phyloP scores from a whole-genome alignment of 2,797 vertebrate species.

The Catharus ustulatus region DNA sequence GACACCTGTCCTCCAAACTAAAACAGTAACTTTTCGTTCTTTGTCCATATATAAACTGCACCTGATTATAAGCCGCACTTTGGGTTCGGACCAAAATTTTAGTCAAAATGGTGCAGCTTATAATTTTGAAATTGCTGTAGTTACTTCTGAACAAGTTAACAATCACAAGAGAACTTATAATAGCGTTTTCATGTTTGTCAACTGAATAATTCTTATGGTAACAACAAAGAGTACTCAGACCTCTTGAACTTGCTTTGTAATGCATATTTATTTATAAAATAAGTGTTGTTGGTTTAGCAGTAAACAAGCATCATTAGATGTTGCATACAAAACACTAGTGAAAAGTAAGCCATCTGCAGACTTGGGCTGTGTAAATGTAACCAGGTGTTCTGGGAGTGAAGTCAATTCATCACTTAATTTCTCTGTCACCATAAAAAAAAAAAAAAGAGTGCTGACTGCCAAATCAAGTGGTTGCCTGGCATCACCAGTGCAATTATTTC shows the following conservation, averaged over 20 bases:
- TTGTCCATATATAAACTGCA: too few relatives aligned
- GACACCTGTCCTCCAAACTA: too few relatives aligned
- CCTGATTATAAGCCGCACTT: too few relatives aligned
- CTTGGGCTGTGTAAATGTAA: not conserved
- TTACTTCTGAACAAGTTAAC: not conserved
- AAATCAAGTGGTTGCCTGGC: not conserved
- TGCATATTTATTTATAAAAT: not conserved
- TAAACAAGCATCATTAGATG: not conserved
- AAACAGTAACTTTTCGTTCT: too few relatives aligned
- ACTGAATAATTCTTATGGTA: not conserved
- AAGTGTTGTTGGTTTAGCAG: not conserved
- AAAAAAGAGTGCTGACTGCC: not conserved
- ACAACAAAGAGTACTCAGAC: not conserved
- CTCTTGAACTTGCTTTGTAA: not conserved
- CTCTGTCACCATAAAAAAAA: constrained; percentile 1
- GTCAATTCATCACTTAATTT: constrained; percentile 7
- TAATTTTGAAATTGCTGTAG: too few relatives aligned
- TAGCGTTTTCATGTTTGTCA: not conserved
- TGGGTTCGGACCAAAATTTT: too few relatives aligned
- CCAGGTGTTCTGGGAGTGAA: not conserved
- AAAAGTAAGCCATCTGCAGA: not conserved
- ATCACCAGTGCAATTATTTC: not conserved
- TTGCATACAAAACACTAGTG: not conserved
- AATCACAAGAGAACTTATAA: not conserved
- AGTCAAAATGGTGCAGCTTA: too few relatives aligned